Evolutionary conservation across 2,113 vertebrate species (phyloP).

Genomic region (Turdus rufiventris): DNA sequence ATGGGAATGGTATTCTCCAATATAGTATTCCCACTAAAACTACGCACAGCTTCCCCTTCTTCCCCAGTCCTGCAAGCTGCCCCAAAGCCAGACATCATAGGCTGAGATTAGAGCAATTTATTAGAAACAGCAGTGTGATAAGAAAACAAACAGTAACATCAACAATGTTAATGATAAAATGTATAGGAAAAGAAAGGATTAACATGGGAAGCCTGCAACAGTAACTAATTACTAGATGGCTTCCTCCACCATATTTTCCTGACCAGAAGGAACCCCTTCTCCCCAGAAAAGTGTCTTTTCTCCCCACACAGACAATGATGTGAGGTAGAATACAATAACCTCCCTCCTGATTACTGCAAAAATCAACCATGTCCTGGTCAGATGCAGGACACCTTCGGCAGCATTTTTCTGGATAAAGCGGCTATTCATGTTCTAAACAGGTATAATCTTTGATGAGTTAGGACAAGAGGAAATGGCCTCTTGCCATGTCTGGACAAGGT

Average conservation of each 20-base stretch:
- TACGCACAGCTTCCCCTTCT: not conserved
- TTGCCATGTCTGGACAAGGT: not conserved
- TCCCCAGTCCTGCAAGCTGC: accelerated
- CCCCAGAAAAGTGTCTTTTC: not conserved
- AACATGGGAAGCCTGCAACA: not conserved
- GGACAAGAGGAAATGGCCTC: not conserved
- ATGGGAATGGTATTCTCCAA: not conserved
- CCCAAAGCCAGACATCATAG: not conserved
- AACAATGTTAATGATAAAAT: not conserved
- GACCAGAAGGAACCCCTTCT: not conserved
- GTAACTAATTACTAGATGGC: not conserved
- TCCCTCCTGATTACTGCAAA: not conserved
- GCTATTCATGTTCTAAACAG: not conserved
- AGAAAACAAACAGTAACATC: not conserved
- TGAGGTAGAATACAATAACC: not conserved
- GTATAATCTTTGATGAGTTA: not conserved
- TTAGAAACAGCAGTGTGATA: not conserved
- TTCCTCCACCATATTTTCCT: not conserved
- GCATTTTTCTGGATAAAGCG: not conserved
- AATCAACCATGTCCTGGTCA: not conserved
- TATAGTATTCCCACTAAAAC: not conserved
- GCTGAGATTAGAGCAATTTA: not conserved
- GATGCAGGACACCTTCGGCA: not conserved
- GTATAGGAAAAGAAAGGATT: not conserved
- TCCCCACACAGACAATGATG: not conserved